phyloP scores from a whole-genome alignment of 2,888 invertebrate species.

The Dendrolimus houi region DNA sequence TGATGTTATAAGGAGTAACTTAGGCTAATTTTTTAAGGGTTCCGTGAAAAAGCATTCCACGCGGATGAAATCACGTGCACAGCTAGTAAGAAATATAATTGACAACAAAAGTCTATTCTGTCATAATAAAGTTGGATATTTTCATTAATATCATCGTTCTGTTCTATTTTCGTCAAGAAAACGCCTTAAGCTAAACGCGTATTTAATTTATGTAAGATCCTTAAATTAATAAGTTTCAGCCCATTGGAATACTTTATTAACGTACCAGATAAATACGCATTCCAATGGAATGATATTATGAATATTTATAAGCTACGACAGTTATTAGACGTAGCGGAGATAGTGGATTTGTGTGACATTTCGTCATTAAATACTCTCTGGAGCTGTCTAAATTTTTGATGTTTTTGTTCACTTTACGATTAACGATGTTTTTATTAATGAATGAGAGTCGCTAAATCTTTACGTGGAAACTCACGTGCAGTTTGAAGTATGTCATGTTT shows the following conservation, averaged over 20 bases:
- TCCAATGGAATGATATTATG: neutral
- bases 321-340: neutral
- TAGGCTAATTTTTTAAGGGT: too few species aligned
- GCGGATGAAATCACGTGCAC: too few species aligned
- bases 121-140: neutral
- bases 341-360: neutral
- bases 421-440: neutral
- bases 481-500: too few species aligned
- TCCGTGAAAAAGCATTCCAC: too few species aligned
- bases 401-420: neutral
- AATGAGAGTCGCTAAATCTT: too few species aligned
- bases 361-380: neutral
- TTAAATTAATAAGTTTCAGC: neutral
- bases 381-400: neutral
- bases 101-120: too few species aligned
- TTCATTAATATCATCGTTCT: neutral
- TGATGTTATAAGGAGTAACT: too few species aligned
- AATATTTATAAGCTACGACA: neutral
- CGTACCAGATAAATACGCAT: neutral
- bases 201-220: neutral
- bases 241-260: neutral
- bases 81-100: too few species aligned
- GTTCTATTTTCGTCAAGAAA: neutral
- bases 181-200: slow-evolving; percentile 4
- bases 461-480: too few species aligned